Evolutionary conservation across 64 coral and sea anemone genomes (phyloP), one percentile per base, ranked within the genome.

Genomic region (Exaiptasia diaphana): DNA sequence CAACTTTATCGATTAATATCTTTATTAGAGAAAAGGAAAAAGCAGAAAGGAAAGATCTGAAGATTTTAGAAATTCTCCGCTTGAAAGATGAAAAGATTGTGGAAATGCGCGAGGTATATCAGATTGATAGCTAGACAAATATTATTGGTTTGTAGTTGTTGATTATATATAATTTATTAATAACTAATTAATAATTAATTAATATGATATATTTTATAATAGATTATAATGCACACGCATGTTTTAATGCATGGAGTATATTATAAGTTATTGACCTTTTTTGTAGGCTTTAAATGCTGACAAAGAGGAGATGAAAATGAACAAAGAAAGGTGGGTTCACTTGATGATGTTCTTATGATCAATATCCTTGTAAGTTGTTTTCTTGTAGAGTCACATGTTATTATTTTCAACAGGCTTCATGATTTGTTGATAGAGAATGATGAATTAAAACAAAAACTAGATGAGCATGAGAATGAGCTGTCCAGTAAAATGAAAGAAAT

Each of bases 71-170:
- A 64, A 89, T 94, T 26, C 75, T 94, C 41, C 79, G 81, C 31
- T 27, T 94, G 36, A 94, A 94, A 83, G 91, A 94, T 85, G 91
- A 89, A 89, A 94, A 94, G 70, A 94, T 94, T 64, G 89, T 88
- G 37, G 85, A 94, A 71, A 64, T 94, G n/a, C 81, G 74, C 21
- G 72, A 89, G 85, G 85, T 81, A 67, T 13, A 25, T 45, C 0
- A n/a, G 18, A 0, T 7, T 18, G 18, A 18, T n/a, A 21, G 28
- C 5, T 12, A 35, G 14, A 28, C 15, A 12, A 35, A 24, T 36
- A 35, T 38, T 3, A 4, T 20, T 37, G 12, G 0, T 1, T 61
- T 61, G 23, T 27, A 61, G 17, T 27, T 10, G 17, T 21, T 8
- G 23, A 21, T 57, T n/a, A n/a, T n/a, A n/a, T n/a, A n/a, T n/a